Conservation (phyloP, 1,140 invertebrate genomes). For the Drosophila sulfurigaster region DNA sequence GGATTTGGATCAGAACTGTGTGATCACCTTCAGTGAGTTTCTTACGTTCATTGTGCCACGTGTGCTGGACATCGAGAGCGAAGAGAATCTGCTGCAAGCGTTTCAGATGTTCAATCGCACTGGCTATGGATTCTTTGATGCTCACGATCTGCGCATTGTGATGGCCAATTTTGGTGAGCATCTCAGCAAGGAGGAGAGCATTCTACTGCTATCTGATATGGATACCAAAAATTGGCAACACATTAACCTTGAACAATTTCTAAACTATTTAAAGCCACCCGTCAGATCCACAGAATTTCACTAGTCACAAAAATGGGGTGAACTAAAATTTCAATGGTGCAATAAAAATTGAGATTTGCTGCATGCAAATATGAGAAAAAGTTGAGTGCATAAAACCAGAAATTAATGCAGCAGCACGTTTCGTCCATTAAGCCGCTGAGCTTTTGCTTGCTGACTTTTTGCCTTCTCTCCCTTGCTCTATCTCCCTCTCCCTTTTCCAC, state of each 20-base stretch:
- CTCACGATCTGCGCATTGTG: constrained; percentile 38
- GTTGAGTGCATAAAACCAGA: constrained; percentile 73
- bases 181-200: constrained; percentile 34
- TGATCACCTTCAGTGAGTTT: constrained; percentile 16
- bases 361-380: constrained; percentile 54
- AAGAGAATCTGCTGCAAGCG: constrained; percentile 21
- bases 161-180: constrained; percentile 37
- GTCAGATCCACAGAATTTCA: neutral
- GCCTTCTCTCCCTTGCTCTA: neutral
- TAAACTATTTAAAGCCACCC: constrained; percentile 34
- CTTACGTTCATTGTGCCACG: constrained; percentile 25
- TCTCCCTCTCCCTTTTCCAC: neutral
- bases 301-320: neutral
- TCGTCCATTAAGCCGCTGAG: constrained; percentile 79
- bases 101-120: constrained; percentile 46
- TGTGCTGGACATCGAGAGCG: constrained; percentile 26
- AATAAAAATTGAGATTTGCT: constrained; percentile 59
- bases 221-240: constrained; percentile 10
- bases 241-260: constrained; percentile 43
- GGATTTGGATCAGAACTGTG: neutral
- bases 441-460: constrained; percentile 81
- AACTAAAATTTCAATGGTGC: constrained; percentile 25
- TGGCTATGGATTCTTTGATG: constrained; percentile 25
- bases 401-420: constrained; percentile 80
- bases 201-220: constrained; percentile 29